Conservation (phyloP, 1,140 invertebrate genomes). For the Brachionus sp. region DNA sequence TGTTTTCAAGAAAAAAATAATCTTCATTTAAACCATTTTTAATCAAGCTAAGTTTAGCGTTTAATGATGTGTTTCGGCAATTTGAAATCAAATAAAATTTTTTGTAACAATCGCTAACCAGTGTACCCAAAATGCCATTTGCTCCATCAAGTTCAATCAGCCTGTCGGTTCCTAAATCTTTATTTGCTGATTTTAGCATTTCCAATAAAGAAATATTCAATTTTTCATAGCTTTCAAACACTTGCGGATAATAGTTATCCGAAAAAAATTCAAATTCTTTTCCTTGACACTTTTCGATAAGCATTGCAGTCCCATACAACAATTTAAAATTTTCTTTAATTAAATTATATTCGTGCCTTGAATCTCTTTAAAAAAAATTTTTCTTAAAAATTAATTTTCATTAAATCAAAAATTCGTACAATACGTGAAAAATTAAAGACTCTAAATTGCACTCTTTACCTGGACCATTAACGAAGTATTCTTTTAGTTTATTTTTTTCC, state of each 20-base stretch:
- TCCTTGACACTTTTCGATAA: not conserved
- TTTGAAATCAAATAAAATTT: conserved; percentile 24
- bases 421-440: conserved; percentile 7
- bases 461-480: conserved; percentile 2
- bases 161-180: not conserved
- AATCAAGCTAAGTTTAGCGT: not conserved
- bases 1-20: not conserved
- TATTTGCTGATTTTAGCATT: conserved; percentile 12
- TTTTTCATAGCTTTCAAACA: conserved; percentile 34
- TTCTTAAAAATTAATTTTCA: not conserved
- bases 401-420: not conserved
- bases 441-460: conserved; percentile 1
- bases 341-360: not conserved
- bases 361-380: not conserved
- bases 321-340: conserved; percentile 25
- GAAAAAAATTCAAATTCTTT: conserved; percentile 14
- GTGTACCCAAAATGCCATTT: conserved; percentile 12
- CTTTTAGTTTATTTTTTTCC: not conserved
- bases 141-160: conserved; percentile 31
- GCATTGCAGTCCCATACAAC: not conserved
- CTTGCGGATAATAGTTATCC: conserved; percentile 21
- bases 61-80: not conserved
- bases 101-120: not conserved
- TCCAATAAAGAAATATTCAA: not conserved
- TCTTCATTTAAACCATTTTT: conserved; percentile 2